Evolutionary conservation across 2,888 invertebrate species (phyloP).

Genomic region (Hyles lineata): DNA sequence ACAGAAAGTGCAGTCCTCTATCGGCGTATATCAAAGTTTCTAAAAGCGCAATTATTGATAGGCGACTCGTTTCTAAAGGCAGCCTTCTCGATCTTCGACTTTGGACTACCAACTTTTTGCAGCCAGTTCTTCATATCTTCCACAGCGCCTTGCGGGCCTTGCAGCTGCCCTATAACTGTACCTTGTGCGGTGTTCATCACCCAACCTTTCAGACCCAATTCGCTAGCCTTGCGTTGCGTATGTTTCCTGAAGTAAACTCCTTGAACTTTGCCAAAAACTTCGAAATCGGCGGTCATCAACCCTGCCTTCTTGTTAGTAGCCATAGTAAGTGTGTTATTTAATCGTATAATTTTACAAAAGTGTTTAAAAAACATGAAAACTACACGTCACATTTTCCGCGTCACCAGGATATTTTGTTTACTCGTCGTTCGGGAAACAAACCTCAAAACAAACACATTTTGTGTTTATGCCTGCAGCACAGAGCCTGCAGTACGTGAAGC

Average conservation of each 20-base stretch:
- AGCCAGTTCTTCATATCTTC: conserved; percentile 86
- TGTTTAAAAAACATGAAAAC: background rate
- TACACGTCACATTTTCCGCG: conserved; percentile 20
- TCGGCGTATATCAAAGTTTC: conserved; percentile 79
- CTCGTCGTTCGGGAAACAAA: conserved; percentile 55
- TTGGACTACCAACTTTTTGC: conserved; percentile 87
- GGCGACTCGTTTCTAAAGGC: conserved; percentile 86
- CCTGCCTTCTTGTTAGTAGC: conserved; percentile 53
- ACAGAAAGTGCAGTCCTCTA: conserved; percentile 43
- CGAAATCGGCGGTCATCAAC: conserved; percentile 77
- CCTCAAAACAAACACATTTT: conserved; percentile 46
- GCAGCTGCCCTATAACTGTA: conserved; percentile 88
- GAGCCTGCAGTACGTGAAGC: conserved; percentile 36
- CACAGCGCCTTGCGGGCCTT: conserved; percentile 84
- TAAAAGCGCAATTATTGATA: conserved; percentile 74
- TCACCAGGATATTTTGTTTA: conserved; percentile 45
- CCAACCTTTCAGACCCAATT: conserved; percentile 88
- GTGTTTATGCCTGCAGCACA: conserved; percentile 35
- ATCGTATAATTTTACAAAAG: background rate
- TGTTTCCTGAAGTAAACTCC: conserved; percentile 85
- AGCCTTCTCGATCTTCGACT: conserved; percentile 87
- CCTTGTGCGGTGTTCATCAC: conserved; percentile 89
- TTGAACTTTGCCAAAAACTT: conserved; percentile 87
- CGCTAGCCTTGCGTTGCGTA: conserved; percentile 86
- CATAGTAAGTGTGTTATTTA: conserved; percentile 40